These are phyloP conservation scores for Alloscopus bannaensis DNA, from an alignment of 2,888 invertebrate species.

Conservation along the genomic window DNA sequence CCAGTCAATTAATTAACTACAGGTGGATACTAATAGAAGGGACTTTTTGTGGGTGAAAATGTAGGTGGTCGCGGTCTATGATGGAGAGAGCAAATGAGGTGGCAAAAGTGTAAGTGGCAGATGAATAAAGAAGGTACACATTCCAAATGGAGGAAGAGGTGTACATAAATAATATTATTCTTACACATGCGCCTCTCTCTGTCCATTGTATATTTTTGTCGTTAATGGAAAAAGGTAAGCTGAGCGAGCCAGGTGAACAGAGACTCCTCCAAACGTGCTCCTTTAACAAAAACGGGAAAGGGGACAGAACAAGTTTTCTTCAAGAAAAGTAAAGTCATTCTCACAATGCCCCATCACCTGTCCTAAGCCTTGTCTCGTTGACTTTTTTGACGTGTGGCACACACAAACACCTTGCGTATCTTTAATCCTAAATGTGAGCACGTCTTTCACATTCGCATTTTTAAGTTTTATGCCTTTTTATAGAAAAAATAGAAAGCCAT, in stretches of 20 bases:
- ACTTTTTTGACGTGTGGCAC: too few relatives aligned
- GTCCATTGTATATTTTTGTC: too few relatives aligned
- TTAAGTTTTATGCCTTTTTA: too few relatives aligned
- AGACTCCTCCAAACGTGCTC: too few relatives aligned
- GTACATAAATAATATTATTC: too few relatives aligned
- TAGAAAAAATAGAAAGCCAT: not conserved
- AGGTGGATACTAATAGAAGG: conserved; percentile 45
- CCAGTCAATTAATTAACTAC: conserved; percentile 57
- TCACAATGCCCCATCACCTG: not conserved
- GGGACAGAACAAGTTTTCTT: not conserved
- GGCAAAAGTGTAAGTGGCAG: conserved; percentile 8
- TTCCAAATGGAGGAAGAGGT: too few relatives aligned
- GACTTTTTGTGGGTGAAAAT: conserved; percentile 11
- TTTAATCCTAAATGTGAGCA: too few relatives aligned
- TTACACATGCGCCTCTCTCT: too few relatives aligned
- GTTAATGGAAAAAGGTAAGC: not conserved
- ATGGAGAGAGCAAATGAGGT: not conserved
- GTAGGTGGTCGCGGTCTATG: conserved; percentile 20
- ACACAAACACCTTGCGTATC: too few relatives aligned
- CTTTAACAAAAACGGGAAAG: not conserved
- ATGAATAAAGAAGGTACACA: not conserved
- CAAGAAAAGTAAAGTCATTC: too few relatives aligned
- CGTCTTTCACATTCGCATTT: too few relatives aligned
- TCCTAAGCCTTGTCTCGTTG: too few relatives aligned
- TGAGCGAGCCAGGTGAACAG: not conserved